A percentile compares a stretch with the other conserved stretches of the same genome.
Conservation (phyloP, 2,888 invertebrate genomes). For the Leptinotarsa haldemani region DNA sequence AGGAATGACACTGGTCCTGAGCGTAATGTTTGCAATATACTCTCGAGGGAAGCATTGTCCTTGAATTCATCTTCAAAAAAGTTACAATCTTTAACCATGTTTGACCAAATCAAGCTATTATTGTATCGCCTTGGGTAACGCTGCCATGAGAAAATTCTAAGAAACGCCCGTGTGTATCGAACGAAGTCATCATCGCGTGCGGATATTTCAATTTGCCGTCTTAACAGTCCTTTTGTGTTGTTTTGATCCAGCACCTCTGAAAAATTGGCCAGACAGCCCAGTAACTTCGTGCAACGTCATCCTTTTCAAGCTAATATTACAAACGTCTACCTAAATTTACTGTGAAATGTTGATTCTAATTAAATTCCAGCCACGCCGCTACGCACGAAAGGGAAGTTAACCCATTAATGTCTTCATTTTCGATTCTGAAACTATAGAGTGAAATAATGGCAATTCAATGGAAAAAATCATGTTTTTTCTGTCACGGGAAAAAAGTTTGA, state of each 20-base stretch:
- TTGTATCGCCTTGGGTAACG: not conserved
- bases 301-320: constrained; percentile 49
- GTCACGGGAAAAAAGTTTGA: too few species aligned
- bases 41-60: too few species aligned
- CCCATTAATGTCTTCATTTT: constrained; percentile 49
- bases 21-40: too few species aligned
- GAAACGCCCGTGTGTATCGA: not conserved
- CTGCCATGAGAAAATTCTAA: not conserved
- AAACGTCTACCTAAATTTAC: constrained; percentile 51
- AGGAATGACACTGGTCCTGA: too few species aligned
- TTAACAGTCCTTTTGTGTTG: constrained; percentile 59
- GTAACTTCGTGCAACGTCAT: constrained; percentile 54
- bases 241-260: constrained; percentile 59
- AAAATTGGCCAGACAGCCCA: constrained; percentile 54
- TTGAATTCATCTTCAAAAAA: not conserved
- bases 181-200: constrained; percentile 53
- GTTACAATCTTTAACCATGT: not conserved
- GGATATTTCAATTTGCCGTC: constrained; percentile 57
- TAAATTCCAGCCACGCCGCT: constrained; percentile 39
- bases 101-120: not conserved
- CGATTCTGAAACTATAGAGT: not conserved
- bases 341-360: constrained; percentile 52
- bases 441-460: not conserved
- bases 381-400: constrained; percentile 48
- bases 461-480: not conserved